These are phyloP conservation scores for Nilaparvata lugens DNA, from an alignment of 1,140 invertebrate genomes.

Conservation along the genomic window DNA sequence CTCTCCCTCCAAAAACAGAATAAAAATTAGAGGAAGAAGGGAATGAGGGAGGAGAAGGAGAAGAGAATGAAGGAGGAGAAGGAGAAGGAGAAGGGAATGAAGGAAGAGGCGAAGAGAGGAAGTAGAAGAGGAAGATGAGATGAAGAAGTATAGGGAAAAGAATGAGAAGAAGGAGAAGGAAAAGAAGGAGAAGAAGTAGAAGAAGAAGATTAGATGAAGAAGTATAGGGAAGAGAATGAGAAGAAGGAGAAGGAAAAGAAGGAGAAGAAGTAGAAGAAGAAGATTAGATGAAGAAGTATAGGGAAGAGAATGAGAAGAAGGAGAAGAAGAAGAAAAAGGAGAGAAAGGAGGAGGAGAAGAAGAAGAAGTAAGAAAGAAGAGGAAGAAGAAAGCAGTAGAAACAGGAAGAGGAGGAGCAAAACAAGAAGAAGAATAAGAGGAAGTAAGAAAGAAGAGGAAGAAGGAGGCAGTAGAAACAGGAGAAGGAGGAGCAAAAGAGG, in stretches of 20 bases:
- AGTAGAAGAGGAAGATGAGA: background rate
- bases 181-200: background rate
- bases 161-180: background rate
- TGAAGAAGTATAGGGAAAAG: background rate
- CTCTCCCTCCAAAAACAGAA: no score
- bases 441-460: background rate
- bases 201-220: background rate
- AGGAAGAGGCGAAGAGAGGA: background rate
- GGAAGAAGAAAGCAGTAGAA: constrained; percentile 3
- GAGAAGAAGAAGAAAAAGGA: background rate
- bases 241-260: background rate
- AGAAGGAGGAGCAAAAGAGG: background rate
- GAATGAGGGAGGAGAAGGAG: background rate
- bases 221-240: background rate
- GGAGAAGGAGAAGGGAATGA: background rate
- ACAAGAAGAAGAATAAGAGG: background rate
- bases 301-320: background rate
- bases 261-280: background rate
- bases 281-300: background rate
- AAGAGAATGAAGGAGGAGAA: background rate
- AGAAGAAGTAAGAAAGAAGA: background rate
- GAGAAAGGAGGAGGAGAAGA: background rate
- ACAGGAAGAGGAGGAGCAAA: background rate
- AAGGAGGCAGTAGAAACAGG: background rate
- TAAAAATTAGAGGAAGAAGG: background rate